Evolutionary conservation across 2,797 vertebrate species (phyloP), one percentile per base, ranked within the genome.

Genomic region (Sebastes dallii): DNA sequence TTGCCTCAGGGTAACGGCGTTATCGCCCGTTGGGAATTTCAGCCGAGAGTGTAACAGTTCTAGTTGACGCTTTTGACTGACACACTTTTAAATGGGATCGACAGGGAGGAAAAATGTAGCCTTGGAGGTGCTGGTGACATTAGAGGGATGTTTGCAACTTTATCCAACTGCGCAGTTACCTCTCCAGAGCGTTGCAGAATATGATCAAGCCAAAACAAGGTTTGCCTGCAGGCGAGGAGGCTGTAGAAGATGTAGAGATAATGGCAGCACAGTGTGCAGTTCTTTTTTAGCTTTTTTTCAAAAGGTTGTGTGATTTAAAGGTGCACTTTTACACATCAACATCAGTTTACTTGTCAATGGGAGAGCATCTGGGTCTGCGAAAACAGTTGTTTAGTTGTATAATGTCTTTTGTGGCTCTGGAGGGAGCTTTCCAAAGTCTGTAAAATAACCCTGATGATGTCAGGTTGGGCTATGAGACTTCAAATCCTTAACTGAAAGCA

Each of bases 11-110:
- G 82, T 80, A 82, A 78, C 69, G 39, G 81, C 34, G 59, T 76
- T 72, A 72, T 67, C n/a, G 65, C 72, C 91, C 81, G 30, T 27
- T 79, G 85, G 91, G 93, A 92, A 93, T 84, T 88, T 76, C 65
- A 32, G 77, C 81, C 3, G 32, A 80, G 87, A 90, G 82, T 66
- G 89, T 89, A 86, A 88, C 90, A 88, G 83, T 83, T 89, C 91
- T 85, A 84, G 78, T 89, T 92, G 85, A 87, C 76, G 73, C 82
- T 92, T 91, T 92, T 87, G 83, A 92, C 90, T 95, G 95, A 90
- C 95, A 94, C 78, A 93, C 89, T 94, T 95, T 94, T 30, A 87
- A 91, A 93, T 84, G 77, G 82, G 89, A 88, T 85, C 77, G 62
- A 81, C 86, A 30, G 67, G 82, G 66, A 86, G 67, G 67, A 77